These are phyloP conservation scores for Tonatia bakeri DNA, from an alignment of 2,113 vertebrate species.

Conservation along the genomic window DNA sequence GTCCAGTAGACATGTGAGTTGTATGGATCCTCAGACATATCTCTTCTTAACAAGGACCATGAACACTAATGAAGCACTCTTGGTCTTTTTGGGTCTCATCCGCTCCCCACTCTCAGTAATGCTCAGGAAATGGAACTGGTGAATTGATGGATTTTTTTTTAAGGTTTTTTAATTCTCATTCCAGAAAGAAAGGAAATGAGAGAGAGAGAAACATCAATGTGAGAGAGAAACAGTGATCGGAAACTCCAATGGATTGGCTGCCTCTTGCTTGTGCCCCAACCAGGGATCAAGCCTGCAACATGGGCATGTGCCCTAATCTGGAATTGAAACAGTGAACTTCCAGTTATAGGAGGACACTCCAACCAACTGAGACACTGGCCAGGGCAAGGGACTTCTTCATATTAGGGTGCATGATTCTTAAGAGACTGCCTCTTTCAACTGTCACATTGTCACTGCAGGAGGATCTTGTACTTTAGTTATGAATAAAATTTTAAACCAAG, in stretches of 20 bases:
- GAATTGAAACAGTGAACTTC: too few relatives aligned
- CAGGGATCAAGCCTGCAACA: too few relatives aligned
- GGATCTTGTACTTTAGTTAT: background rate
- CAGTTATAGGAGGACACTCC: too few relatives aligned
- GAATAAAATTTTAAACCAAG: background rate
- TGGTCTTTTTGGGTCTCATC: background rate
- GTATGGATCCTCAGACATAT: background rate
- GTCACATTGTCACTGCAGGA: background rate
- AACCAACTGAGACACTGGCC: too few relatives aligned
- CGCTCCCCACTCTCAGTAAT: background rate
- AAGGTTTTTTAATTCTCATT: too few relatives aligned
- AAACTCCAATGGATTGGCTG: too few relatives aligned
- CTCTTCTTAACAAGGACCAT: background rate
- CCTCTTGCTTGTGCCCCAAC: too few relatives aligned
- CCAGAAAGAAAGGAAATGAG: too few relatives aligned
- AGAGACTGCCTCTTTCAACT: background rate
- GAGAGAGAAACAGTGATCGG: too few relatives aligned
- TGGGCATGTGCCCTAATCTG: too few relatives aligned
- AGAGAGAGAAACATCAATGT: too few relatives aligned
- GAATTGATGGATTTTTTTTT: background rate
- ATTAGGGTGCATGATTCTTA: background rate
- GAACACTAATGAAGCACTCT: background rate
- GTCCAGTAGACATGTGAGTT: background rate
- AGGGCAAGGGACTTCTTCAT: background rate
- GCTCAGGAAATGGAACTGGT: background rate